These are phyloP conservation scores for Diaphora mendica DNA, from an alignment of 2,888 invertebrate genomes.

Conservation along the genomic window DNA sequence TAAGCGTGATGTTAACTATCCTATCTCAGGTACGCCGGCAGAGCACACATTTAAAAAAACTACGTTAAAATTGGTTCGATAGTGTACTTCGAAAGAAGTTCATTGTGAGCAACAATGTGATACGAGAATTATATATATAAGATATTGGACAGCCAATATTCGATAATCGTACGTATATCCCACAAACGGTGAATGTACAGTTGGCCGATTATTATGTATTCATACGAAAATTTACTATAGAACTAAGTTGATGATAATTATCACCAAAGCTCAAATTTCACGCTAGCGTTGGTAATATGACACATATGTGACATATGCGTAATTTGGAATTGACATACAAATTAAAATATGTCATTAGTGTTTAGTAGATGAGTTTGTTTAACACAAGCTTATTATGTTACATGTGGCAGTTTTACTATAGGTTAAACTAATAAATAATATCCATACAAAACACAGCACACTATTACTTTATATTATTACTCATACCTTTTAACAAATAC, in stretches of 20 bases:
- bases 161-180: background rate
- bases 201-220: background rate
- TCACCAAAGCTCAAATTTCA: background rate
- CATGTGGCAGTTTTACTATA: too few species aligned
- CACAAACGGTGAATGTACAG: background rate
- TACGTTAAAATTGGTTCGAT: too few species aligned
- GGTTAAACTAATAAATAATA: too few species aligned
- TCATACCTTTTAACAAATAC: too few species aligned
- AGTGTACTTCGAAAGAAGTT: too few species aligned
- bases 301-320: background rate
- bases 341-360: background rate
- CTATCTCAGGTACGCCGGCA: too few species aligned
- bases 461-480: too few species aligned
- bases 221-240: background rate
- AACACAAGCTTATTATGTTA: conserved; percentile 17
- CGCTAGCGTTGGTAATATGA: background rate
- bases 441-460: too few species aligned
- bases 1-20: too few species aligned
- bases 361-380: background rate
- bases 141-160: background rate
- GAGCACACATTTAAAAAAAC: too few species aligned
- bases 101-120: too few species aligned
- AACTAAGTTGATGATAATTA: background rate
- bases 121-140: too few species aligned
- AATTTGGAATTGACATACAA: background rate